Evolutionary conservation across 2,113 vertebrate genomes (phyloP).

Genomic region (Muscicapa adusta): DNA sequence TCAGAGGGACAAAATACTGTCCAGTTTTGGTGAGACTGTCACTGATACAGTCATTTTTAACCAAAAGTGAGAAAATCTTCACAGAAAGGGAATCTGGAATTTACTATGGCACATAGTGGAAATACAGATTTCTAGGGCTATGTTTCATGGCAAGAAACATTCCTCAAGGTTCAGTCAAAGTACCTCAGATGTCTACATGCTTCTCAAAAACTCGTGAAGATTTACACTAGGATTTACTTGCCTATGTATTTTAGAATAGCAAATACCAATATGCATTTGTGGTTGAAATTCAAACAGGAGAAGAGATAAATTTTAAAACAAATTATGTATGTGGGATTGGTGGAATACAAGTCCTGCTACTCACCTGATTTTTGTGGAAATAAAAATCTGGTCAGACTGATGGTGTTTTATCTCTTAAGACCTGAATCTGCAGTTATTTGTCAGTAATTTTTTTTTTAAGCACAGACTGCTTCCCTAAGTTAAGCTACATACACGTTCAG

Average conservation of each 20-base stretch:
- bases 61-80: not conserved
- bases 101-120: not conserved
- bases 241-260: not conserved
- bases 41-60: not conserved
- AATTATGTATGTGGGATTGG: not conserved
- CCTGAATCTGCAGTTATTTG: not conserved
- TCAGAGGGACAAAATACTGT: not conserved
- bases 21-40: not conserved
- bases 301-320: not conserved
- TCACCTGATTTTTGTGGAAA: not conserved
- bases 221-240: not conserved
- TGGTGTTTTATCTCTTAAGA: not conserved
- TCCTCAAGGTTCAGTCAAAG: conserved; percentile 13
- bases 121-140: not conserved
- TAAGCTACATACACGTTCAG: not conserved
- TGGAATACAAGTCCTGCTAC: not conserved
- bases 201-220: not conserved
- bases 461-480: not conserved
- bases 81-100: not conserved
- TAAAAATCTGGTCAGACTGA: not conserved
- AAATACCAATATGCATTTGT: not conserved
- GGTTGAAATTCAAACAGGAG: not conserved
- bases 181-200: not conserved
- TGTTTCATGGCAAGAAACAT: not conserved
- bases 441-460: not conserved